These are phyloP conservation scores for Paramormyrops hopkinsi DNA, from an alignment of 2,797 vertebrate species.

Conservation along the genomic window DNA sequence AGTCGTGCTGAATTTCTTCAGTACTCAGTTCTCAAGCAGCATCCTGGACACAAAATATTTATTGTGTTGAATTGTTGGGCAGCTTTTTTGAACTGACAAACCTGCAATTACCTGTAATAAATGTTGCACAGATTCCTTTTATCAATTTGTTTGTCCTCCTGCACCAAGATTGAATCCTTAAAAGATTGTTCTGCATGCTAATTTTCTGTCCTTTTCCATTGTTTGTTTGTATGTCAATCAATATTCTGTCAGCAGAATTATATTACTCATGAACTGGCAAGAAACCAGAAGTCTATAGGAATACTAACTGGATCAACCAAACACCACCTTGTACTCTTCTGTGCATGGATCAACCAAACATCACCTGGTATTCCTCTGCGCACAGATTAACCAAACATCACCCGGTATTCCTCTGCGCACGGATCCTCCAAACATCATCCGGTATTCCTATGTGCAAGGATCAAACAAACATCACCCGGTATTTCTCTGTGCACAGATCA, in stretches of 20 bases:
- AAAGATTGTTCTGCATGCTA: neutral
- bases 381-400: too few relatives aligned
- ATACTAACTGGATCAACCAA: neutral
- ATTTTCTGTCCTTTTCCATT: neutral
- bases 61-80: neutral
- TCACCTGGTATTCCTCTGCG: neutral
- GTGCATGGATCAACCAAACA: rapidly evolving
- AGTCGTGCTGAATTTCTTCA: neutral
- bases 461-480: too few relatives aligned
- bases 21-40: neutral
- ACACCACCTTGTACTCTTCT: neutral
- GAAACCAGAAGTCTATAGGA: neutral
- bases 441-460: neutral
- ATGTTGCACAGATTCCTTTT: neutral
- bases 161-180: neutral
- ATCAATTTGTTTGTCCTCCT: neutral
- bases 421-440: neutral
- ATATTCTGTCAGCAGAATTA: neutral
- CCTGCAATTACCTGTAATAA: neutral
- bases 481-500: neutral
- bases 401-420: too few relatives aligned
- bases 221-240: neutral
- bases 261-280: neutral
- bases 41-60: neutral
- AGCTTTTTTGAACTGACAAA: neutral